Base-by-base conservation (phyloP, 1,140 invertebrate species). In the Triops cancriformis region DNA sequence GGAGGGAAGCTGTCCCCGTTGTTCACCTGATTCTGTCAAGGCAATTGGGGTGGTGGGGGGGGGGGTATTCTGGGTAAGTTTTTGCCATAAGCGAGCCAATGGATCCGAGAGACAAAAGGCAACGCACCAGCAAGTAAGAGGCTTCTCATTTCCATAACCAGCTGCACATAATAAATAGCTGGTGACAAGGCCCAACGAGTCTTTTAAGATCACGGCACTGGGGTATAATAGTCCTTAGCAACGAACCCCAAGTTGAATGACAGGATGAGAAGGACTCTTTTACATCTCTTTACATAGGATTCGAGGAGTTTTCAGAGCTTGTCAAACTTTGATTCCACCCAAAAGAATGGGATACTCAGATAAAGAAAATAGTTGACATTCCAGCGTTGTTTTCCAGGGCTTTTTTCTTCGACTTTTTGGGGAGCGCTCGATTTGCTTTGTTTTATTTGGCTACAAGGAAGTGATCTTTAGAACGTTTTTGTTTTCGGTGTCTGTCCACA, bases 111-210 rank as follows among this genome's bases (percentile, higher is more conserved):
- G 51, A 64, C 14, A 64, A 64, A 64, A 64, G 23, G 51, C 51
- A 64, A 64, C n/a, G 51, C 31, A 37, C 31, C 31, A 37, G 31
- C 31, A 37, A 37, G 31, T 37, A 37, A 37, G 23, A 23, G 51
- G 51, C 51, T 64, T 64, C 51, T 64, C 51, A 64, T 64, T 64
- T 64, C 51, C 51, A 64, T 64, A 64, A 64, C 51, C 51, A 64
- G 51, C 51, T 64, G 51, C 51, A 64, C 51, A 23, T n/a, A 64
- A 64, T 23, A 64, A 64, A 64, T 64, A 64, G 51, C 51, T 64
- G 51, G 51, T 64, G 51, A 64, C 51, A 64, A 23, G 14, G 51
- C 18, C 14, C 14, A 64, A 64, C 51, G 14, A 64, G 51, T 64
- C 51, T 64, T 64, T 18, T 23, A 64, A 64, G 51, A 64, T 64